Percentiles rank a stretch among this genome's conserved stretches.
phyloP scores from a whole-genome alignment of 2,113 vertebrate genomes.

The Haemorhous mexicanus region DNA sequence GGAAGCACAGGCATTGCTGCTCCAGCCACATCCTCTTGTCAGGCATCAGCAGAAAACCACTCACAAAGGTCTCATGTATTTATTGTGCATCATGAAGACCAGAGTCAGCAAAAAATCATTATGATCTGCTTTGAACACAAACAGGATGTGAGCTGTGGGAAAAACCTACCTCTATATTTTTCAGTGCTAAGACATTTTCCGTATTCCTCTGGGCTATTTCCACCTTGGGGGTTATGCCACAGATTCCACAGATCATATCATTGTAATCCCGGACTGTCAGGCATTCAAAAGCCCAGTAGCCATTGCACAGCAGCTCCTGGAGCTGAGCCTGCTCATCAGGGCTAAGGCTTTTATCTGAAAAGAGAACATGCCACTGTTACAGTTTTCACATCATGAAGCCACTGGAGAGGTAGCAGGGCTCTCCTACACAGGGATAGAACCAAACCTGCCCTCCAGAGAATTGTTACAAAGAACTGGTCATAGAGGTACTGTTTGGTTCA shows the following conservation, averaged over 20 bases:
- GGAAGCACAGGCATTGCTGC: neutral
- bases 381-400: neutral
- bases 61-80: neutral
- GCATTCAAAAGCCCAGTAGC: slow-evolving; percentile 98
- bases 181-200: slow-evolving; percentile 85
- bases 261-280: slow-evolving; percentile 95
- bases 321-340: slow-evolving; percentile 78
- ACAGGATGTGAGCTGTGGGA: neutral
- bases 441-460: neutral
- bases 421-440: neutral
- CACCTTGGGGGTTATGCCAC: slow-evolving; percentile 91
- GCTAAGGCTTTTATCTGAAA: slow-evolving; percentile 81
- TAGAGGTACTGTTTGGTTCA: neutral
- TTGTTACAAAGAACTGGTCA: neutral
- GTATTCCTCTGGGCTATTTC: slow-evolving; percentile 87
- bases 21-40: slow-evolving; percentile 39
- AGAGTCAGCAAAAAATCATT: slow-evolving; percentile 23
- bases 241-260: slow-evolving; percentile 98
- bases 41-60: slow-evolving; percentile 29
- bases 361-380: neutral
- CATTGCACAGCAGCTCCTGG: slow-evolving; percentile 88
- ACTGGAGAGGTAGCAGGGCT: neutral
- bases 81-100: neutral
- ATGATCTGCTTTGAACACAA: neutral
- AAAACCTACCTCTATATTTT: slow-evolving; percentile 87